Conservation (phyloP, 2,113 vertebrate genomes). For the Corvus hawaiiensis region DNA sequence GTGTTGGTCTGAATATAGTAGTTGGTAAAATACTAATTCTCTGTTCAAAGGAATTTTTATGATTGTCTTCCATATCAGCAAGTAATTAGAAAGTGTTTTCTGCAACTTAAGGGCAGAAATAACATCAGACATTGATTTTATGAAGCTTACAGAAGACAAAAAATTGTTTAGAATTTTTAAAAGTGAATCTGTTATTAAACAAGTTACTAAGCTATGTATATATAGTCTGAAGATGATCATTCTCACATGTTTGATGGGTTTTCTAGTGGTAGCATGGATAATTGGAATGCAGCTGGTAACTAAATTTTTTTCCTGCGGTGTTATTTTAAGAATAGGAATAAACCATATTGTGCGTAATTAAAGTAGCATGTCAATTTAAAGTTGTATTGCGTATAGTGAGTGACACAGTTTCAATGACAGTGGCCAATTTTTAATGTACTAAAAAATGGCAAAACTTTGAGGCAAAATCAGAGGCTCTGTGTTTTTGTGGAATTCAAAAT, state of each 20-base stretch:
- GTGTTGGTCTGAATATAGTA: neutral
- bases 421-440: neutral
- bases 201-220: neutral
- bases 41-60: neutral
- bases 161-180: neutral
- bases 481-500: neutral
- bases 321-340: neutral
- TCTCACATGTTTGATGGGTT: neutral
- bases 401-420: neutral
- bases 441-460: neutral
- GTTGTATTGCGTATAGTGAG: neutral
- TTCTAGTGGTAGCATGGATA: neutral
- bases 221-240: neutral
- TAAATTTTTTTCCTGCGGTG: neutral
- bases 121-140: neutral
- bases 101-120: neutral
- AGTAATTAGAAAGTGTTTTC: neutral
- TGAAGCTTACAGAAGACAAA: neutral
- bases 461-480: neutral
- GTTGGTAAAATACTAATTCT: neutral
- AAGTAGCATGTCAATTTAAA: neutral
- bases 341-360: neutral
- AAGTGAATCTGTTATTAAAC: neutral
- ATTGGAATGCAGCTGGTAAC: neutral
- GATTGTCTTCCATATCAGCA: neutral